Base-by-base conservation (phyloP, 1,140 invertebrate genomes). In the Sycobia sp. region DNA sequence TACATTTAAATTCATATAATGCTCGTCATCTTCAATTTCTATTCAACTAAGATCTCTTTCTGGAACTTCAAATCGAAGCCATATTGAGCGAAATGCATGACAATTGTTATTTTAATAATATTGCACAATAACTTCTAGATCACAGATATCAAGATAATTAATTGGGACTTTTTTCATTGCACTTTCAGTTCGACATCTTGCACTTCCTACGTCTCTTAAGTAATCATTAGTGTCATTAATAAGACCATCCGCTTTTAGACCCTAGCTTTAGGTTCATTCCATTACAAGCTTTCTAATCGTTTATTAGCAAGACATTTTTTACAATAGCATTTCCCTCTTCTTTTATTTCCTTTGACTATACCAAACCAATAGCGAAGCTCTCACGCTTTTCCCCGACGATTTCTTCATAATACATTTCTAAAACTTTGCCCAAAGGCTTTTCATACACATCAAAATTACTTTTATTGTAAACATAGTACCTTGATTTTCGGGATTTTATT, bases 341-440 rank as follows among this genome's bases (percentile, higher is more conserved):
- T 68, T 83, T 84, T 20, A 79, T 62, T 53, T 82, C 82, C 61
- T 80, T 60, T 3, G 73, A 72, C 65, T 80, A 80, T 50, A 84
- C 79, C 62, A 85, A 82, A 51, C 94, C 94, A 65, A 97, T 85
- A 38, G 86, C 78, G 83, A 99, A 99, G 44, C 87, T 90, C 44
- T 90, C 86, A 57, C 86, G 88, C 71, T 91, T 90, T 50, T 82
- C 81, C 2, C 93, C 94, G 44, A 92, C 88, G 43, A 99, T 91
- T 80, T 98, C 95, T 75, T 98, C 96, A 80, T 99, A 95, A 80
- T 99, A 99, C 83, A 99, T 98, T 62, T 88, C 82, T 8, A 99
- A 84, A 75, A 72, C 86, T 74, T 81, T 89, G 84, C 75, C 89
- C 71, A 79, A 86, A 67, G 89, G 82, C 74, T 90, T 86, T 56